Base-by-base conservation (phyloP, 2,797 vertebrate species). In the Hypotaenidia okinawae region DNA sequence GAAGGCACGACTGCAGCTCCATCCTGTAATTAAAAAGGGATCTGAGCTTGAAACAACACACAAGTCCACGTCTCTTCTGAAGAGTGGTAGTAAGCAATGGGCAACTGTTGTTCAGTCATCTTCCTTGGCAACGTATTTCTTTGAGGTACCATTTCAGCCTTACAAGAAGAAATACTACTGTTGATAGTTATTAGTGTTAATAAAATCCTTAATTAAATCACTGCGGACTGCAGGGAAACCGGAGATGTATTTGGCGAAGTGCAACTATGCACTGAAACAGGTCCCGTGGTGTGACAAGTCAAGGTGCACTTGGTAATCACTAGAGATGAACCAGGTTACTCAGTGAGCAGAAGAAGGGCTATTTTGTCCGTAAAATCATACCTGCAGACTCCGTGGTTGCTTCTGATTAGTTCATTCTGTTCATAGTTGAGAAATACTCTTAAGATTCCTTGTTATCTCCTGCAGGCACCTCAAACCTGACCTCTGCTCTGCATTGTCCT, bases 401-500 rank as follows among this genome's bases (percentile, higher is more conserved):
- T 80, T 80, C 57, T 3, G 3, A 10, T 43, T 33, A n/a, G 43
- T 32, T 94, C 61, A 82, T 84, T 88, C 91, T 70, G 67, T 8
- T 79, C 54, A 55, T 18, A 90, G 64, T 39, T 87, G 33, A 87
- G 70, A n/a, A 66, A 66, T 41, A 49, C 52, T 67, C 62, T 37
- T 24, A 8, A 63, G 73, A 90, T 84, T 90, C 59, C 87, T 88
- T 0, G 0, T 43, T 63, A 67, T 30, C 47, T 61, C 77, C 93
- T 70, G 47, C 91, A 84, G 88, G 83, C 85, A 79, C 33, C 92
- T 79, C 84, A 84, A 52, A 79, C 61, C 63, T 83, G 93, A 90
- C 95, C 95, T 93, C 86, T 89, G 94, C 76, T 89, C 95, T 6
- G 45, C 68, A 70, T 13, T 57, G 85, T 57, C 85, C 68, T 69